phyloP scores from a whole-genome alignment of 2,797 vertebrate genomes.

The Rachycentron canadum region DNA sequence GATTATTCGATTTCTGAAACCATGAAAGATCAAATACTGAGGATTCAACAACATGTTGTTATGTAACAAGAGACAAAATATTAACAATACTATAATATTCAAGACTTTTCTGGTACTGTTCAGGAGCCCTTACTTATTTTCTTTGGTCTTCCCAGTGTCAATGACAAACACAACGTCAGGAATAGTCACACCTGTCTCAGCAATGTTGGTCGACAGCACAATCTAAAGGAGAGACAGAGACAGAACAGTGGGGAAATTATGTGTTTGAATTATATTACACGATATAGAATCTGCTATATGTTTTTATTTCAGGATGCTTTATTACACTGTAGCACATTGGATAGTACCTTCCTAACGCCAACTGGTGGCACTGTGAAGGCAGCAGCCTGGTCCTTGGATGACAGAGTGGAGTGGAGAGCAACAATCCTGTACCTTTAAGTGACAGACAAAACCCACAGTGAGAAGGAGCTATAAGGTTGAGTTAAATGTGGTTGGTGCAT shows the following conservation, averaged over 20 bases:
- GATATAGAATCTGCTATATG: background rate
- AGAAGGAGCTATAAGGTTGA: background rate
- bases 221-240: constrained; percentile 85
- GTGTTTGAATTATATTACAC: background rate
- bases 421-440: constrained; percentile 90
- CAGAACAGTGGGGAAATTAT: too few species aligned
- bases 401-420: constrained; percentile 95
- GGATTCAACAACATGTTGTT: background rate
- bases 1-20: background rate
- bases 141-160: constrained; percentile 96
- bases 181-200: constrained; percentile 98
- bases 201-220: constrained; percentile 98
- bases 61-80: background rate
- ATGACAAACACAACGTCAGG: constrained; percentile 98
- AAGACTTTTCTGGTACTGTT: background rate
- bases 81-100: background rate
- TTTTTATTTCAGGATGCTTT: background rate
- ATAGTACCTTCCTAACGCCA: constrained; percentile 93
- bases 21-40: too few species aligned
- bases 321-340: background rate
- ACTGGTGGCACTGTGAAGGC: constrained; percentile 93
- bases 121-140: constrained; percentile 90
- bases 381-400: constrained; percentile 94
- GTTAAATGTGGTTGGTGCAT: background rate
- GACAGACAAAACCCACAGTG: background rate